Percentiles rank a stretch among this genome's conserved stretches.
These are phyloP conservation scores for Blastobasis adustella DNA, from an alignment of 2,888 invertebrate species.

Conservation along the genomic window DNA sequence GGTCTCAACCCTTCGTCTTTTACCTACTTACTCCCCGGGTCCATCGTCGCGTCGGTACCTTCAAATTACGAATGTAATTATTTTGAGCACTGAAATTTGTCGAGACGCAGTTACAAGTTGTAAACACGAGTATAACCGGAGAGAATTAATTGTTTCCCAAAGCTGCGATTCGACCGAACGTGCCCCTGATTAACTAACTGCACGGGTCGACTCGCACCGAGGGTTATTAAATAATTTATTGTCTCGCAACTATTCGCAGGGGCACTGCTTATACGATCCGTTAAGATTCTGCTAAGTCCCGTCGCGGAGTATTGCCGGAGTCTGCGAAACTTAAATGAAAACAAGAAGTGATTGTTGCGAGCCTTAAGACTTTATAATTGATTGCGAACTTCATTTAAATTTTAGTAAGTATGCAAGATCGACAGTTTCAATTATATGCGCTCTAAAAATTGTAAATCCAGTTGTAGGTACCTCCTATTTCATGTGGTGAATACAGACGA, in stretches of 20 bases:
- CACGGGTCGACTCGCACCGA: slow-evolving; percentile 43
- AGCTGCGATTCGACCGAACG: slow-evolving; percentile 58
- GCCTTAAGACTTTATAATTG: too few species aligned
- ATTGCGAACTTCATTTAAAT: too few species aligned
- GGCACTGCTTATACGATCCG: slow-evolving; percentile 49
- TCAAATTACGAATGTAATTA: too few species aligned
- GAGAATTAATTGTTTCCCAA: slow-evolving; percentile 62
- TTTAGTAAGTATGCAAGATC: too few species aligned
- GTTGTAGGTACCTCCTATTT: too few species aligned
- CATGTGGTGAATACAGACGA: slow-evolving; percentile 10
- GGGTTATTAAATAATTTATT: slow-evolving; percentile 73
- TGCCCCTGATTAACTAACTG: slow-evolving; percentile 57
- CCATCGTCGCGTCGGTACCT: too few species aligned
- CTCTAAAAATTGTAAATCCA: too few species aligned
- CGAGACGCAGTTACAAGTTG: too few species aligned
- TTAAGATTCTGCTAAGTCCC: slow-evolving; percentile 57
- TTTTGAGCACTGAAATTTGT: too few species aligned
- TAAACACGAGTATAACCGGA: slow-evolving; percentile 25
- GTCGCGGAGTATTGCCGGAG: slow-evolving; percentile 36
- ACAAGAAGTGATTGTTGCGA: slow-evolving; percentile 20
- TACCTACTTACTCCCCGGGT: too few species aligned
- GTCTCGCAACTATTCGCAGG: slow-evolving; percentile 61
- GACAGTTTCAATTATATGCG: too few species aligned
- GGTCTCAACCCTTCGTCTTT: too few species aligned
- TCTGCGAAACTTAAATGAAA: slow-evolving; percentile 47